A percentile compares a stretch with the other conserved stretches of the same genome.
Conservation (phyloP, 2,888 invertebrate genomes). For the Chorisops tibialis region DNA sequence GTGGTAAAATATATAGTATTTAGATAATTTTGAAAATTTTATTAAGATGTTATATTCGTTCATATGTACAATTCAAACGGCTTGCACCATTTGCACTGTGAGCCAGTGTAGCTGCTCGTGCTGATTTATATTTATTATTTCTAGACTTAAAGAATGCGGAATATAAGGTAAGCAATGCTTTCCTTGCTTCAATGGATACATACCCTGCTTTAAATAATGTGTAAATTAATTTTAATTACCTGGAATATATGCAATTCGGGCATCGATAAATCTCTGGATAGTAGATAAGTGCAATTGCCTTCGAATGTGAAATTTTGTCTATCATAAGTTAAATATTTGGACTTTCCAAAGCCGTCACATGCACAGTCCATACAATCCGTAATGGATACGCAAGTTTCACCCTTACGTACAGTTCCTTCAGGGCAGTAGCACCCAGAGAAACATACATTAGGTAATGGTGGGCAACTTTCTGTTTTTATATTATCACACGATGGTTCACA, state of each 20-base stretch:
- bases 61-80: no score
- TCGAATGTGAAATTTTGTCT: conserved; percentile 73
- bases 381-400: conserved; percentile 66
- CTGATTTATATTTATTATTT: no score
- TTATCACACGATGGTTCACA: conserved; percentile 77
- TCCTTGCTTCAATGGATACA: no score
- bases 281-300: conserved; percentile 81
- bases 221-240: conserved; percentile 43
- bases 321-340: conserved; percentile 81
- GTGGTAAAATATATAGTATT: no score
- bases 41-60: no score
- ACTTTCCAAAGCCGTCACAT: conserved; percentile 73
- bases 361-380: conserved; percentile 73
- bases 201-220: no score
- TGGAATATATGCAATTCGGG: conserved; percentile 53
- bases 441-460: conserved; percentile 64
- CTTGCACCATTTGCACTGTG: no score
- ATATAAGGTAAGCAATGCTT: no score
- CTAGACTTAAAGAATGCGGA: no score
- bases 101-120: no score
- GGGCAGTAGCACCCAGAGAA: conserved; percentile 85
- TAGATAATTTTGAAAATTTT: no score
- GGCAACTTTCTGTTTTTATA: conserved; percentile 59
- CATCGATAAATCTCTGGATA: conserved; percentile 63
- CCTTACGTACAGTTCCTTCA: conserved; percentile 66